phyloP scores from a whole-genome alignment of 2,888 invertebrate species.

The Coleophora deauratella region DNA sequence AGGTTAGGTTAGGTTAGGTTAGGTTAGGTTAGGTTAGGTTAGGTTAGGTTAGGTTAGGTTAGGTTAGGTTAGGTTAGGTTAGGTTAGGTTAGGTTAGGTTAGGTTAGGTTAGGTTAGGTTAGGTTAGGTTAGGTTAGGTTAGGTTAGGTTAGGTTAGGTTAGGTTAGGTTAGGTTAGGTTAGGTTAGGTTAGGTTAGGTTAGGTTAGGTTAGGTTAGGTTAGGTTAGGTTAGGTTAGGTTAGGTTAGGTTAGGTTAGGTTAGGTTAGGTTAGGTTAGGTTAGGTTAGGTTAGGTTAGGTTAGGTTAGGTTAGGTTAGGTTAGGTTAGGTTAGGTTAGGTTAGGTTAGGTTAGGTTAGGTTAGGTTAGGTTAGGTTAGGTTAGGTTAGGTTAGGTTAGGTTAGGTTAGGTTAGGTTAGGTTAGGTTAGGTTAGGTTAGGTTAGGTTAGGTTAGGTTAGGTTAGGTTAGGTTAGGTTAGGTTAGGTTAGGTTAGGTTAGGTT shows the following conservation, averaged over 20 bases:
- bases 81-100: constrained; percentile 11
- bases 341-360: constrained; percentile 11
- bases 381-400: constrained; percentile 5
- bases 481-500: constrained; percentile 5
- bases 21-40: constrained; percentile 11
- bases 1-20: constrained; percentile 13
- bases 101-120: constrained; percentile 11
- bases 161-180: constrained; percentile 15
- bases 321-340: constrained; percentile 25
- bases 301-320: constrained; percentile 25
- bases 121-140: constrained; percentile 14
- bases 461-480: constrained; percentile 6
- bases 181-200: constrained; percentile 16
- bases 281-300: constrained; percentile 19
- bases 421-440: constrained; percentile 8
- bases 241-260: constrained; percentile 19
- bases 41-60: constrained; percentile 11
- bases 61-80: constrained; percentile 7
- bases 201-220: constrained; percentile 16
- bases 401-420: constrained; percentile 8
- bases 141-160: constrained; percentile 12
- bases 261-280: constrained; percentile 17
- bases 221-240: constrained; percentile 16
- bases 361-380: constrained; percentile 11
- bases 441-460: constrained; percentile 5